These are phyloP conservation scores for Manduca sexta DNA, from an alignment of 1,140 invertebrate species.

Conservation along the genomic window DNA sequence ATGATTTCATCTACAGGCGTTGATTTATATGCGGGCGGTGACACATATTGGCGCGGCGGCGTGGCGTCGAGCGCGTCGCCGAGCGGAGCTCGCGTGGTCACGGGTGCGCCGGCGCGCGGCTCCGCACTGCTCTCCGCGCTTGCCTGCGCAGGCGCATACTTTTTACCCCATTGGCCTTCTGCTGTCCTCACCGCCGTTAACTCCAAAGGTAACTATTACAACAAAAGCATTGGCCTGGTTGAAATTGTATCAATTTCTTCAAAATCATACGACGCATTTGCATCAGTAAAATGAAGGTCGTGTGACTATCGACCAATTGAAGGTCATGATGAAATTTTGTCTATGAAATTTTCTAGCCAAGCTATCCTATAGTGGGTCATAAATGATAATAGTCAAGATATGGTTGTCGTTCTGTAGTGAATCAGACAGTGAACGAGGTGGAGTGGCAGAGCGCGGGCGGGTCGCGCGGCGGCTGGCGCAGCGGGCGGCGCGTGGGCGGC, in stretches of 20 bases:
- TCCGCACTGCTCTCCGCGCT: constrained; percentile 14
- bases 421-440: constrained; percentile 36
- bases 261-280: too few species aligned
- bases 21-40: constrained; percentile 13
- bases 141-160: constrained; percentile 10
- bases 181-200: constrained; percentile 35
- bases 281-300: too few species aligned
- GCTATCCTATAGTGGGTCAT: too few species aligned
- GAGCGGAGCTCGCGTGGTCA: constrained; percentile 1
- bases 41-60: constrained; percentile 9
- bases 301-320: too few species aligned
- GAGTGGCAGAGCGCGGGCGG: constrained; percentile 33
- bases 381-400: too few species aligned
- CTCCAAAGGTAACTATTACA: constrained; percentile 15
- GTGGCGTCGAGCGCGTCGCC: constrained; percentile 7
- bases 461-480: constrained; percentile 36
- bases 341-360: too few species aligned
- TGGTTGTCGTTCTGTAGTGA: constrained; percentile 17
- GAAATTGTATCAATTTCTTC: too few species aligned
- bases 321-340: too few species aligned
- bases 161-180: constrained; percentile 44
- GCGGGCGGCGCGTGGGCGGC: constrained; percentile 39
- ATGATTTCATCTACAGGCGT: constrained; percentile 10
- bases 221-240: too few species aligned
- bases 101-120: constrained; percentile 18